These are phyloP conservation scores for Ceratosolen solmsi DNA, from an alignment of 1,140 invertebrate genomes.

Conservation along the genomic window DNA sequence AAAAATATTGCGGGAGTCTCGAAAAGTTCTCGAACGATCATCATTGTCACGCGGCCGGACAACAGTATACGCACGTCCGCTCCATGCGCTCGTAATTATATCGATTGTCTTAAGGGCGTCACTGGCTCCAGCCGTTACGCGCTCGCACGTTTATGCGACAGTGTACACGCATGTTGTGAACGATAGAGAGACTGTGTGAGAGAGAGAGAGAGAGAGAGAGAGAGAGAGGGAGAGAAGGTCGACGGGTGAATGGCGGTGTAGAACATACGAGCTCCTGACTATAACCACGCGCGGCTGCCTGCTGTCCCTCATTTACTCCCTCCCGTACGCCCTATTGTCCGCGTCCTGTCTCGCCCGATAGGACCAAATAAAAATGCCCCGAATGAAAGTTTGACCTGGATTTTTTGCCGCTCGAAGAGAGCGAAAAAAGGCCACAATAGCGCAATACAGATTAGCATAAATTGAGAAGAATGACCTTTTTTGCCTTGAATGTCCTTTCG, in stretches of 20 bases:
- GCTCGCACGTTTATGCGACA: background rate
- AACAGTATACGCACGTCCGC: background rate
- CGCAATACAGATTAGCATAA: background rate
- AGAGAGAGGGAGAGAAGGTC: background rate
- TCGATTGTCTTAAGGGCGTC: conserved; percentile 51
- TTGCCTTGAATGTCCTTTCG: background rate
- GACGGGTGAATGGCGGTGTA: conserved; percentile 21
- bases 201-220: background rate
- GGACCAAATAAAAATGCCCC: conserved; percentile 26
- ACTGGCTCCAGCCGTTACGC: conserved; percentile 33
- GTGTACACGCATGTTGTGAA: no score
- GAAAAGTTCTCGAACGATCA: background rate
- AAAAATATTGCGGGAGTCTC: background rate
- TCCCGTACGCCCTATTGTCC: background rate
- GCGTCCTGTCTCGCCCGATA: background rate
- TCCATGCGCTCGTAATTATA: conserved; percentile 31
- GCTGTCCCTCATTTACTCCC: background rate
- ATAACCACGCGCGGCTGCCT: conserved; percentile 14
- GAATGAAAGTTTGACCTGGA: conserved; percentile 46
- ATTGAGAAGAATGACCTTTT: conserved; percentile 23
- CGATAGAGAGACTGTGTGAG: background rate
- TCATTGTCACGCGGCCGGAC: background rate
- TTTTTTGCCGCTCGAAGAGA: conserved; percentile 21
- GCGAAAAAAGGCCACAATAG: background rate
- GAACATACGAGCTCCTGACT: background rate